Evolutionary conservation across 2,113 vertebrate genomes (phyloP), one percentile per base, ranked within the genome.

Genomic region (Papio anubis): DNA sequence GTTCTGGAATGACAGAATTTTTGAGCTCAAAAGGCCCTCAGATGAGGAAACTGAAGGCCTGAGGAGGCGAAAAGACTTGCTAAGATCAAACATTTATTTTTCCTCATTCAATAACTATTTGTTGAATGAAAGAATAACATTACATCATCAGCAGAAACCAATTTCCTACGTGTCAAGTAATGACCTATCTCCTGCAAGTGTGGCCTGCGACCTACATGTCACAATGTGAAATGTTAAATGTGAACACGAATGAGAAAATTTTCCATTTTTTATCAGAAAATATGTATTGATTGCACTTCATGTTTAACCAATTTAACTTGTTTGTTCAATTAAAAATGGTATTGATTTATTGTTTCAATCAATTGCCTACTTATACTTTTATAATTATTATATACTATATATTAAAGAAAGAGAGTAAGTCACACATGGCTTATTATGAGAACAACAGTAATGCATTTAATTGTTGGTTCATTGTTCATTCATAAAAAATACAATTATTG

Each of bases 311-410:
- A 43, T 83, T 90, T 78, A 92, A 85, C 43, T 81, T 89, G 57
- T 89, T 92, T 88, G 40, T 83, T 94, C 82, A 86, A 48, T 91
- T 92, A 81, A 96, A 89, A 93, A 83, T 52, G 43, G 40, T 50
- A 61, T 78, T 94, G 75, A 88, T 35, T 75, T 97, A 84, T 87
- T 92, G 13, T 87, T 88, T 61, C 32, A 93, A 61, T 73, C 43
- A 85, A 25, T 97, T 94, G 57, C 5, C 50, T 90, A 59, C 38
- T 55, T 79, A 73, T 20, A 90, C 43, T 61, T 88, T 81, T 91
- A 61, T 92, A 73, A 76, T 82, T 73, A 79, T 55, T 89, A 10
- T 45, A 30, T 92, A 73, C 92, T 82, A 76, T 27, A 38, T 61
- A 84, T 78, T 87, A 90, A 85, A 91, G 59, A 48, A 90, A 97